Base-by-base conservation (phyloP, 23 tunicate species). In the Ascidia mentula region DNA sequence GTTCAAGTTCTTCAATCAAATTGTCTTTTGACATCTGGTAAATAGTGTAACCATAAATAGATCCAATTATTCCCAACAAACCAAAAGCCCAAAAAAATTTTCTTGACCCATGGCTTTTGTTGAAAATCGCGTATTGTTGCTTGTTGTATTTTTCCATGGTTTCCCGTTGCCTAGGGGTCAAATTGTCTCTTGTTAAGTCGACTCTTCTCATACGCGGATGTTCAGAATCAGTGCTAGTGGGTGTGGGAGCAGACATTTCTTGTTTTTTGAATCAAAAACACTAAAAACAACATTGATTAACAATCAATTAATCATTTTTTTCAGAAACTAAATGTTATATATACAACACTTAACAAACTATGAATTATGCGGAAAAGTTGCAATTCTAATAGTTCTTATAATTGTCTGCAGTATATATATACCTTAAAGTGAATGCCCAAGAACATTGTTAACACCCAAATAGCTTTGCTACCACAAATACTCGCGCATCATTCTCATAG, bases 1-100 rank as follows among this genome's bases (percentile, higher is more conserved):
- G 46, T 86, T 86, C 90, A 77, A 86, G 80, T 79, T 86, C 90
- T 3, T 45, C 72, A 59, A 86, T 73, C 33, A 86, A 77, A 59
- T 86, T 82, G 75, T 86, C 90, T 46, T 79, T 79, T 72, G 90
- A 79, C 90, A 86, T 86, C 38, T 73, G 84, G 39, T 86, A 86
- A 30, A 86, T 40, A 15, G 90, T 86, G 39, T 79, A 86, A 4
- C 78, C 82, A 79, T 86, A 86, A 30, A 86, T 38, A 1, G 83
- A 78, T 8, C 60, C 71, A 40, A 85, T 73, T n/a, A 73, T 17
- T 72, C 84, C 90, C 22, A 46, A 8, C 8, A 86, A 0, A 30
- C 77, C 72, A 31, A 69, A 30, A 0, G 86, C 86, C 22, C 73
- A 8, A 28, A 73, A 61, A 32, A 33, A 38, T 17, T 59, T 69